Evolutionary conservation across 2,888 invertebrate species (phyloP).

Genomic region (Mamestra brassicae): DNA sequence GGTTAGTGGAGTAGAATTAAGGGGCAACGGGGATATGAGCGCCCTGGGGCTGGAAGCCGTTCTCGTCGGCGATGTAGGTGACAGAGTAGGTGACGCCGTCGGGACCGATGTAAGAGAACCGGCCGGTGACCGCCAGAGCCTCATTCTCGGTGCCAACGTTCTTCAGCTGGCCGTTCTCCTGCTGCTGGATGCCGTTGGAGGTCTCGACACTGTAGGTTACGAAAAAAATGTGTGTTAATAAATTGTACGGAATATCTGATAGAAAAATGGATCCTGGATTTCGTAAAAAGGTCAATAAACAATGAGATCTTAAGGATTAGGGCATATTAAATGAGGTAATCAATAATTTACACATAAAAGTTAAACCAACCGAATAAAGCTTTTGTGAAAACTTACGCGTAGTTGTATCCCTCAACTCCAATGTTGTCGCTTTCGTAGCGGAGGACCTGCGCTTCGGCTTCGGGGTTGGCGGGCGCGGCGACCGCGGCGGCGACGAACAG

Average conservation of each 20-base stretch:
- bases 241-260: background rate
- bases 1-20: constrained; percentile 64
- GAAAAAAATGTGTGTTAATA: constrained; percentile 12
- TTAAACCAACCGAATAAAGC: background rate
- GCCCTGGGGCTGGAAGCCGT: constrained; percentile 89
- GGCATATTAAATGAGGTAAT: background rate
- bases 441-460: constrained; percentile 74
- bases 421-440: constrained; percentile 75
- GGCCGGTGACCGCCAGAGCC: constrained; percentile 76
- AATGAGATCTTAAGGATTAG: background rate
- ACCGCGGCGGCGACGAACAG: constrained; percentile 77
- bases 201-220: constrained; percentile 74
- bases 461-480: constrained; percentile 76
- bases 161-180: constrained; percentile 71
- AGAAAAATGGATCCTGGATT: background rate
- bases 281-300: background rate
- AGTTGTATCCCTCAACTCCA: constrained; percentile 78
- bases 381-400: constrained; percentile 72
- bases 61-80: constrained; percentile 88
- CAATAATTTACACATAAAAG: background rate
- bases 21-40: constrained; percentile 76
- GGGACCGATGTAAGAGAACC: constrained; percentile 81
- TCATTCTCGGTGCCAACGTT: constrained; percentile 80
- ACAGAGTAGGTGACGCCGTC: constrained; percentile 87
- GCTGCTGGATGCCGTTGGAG: constrained; percentile 76